Evolutionary conservation across 1,140 invertebrate species (phyloP).

Genomic region (Drosophila oshimai): DNA sequence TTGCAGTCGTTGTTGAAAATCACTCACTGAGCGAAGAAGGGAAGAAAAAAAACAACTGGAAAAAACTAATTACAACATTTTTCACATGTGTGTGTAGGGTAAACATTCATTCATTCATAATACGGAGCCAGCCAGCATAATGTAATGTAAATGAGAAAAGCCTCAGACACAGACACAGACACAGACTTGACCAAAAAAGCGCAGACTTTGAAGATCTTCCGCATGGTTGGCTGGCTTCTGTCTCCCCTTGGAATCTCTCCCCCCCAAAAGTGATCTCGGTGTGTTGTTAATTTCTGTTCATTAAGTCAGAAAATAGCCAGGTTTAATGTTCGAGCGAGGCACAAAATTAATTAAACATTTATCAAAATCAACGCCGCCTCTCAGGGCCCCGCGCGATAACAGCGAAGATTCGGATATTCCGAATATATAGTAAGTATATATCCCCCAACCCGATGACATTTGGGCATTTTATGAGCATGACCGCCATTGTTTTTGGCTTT

Average conservation of each 20-base stretch:
- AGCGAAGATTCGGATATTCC: slow-evolving; percentile 4
- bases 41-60: slow-evolving; percentile 6
- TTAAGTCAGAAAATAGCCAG: slow-evolving; percentile 78
- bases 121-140: slow-evolving; percentile 61
- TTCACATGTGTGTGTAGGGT: slow-evolving; percentile 68
- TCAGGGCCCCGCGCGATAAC: slow-evolving; percentile 34
- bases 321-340: slow-evolving; percentile 74
- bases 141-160: slow-evolving; percentile 73
- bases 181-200: slow-evolving; percentile 43
- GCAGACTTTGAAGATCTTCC: slow-evolving; percentile 76
- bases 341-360: slow-evolving; percentile 82
- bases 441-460: slow-evolving; percentile 49
- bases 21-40: slow-evolving; percentile 42
- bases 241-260: slow-evolving; percentile 1
- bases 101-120: slow-evolving; percentile 80
- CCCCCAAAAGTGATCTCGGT: slow-evolving; percentile 46
- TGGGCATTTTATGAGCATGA: slow-evolving; percentile 61
- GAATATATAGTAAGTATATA: not conserved
- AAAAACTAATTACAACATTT: slow-evolving; percentile 81
- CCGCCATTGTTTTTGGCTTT: slow-evolving; percentile 46
- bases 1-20: slow-evolving; percentile 77
- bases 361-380: slow-evolving; percentile 77
- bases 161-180: slow-evolving; percentile 39
- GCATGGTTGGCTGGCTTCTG: slow-evolving; percentile 53
- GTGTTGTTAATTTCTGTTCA: slow-evolving; percentile 81